phyloP scores from a whole-genome alignment of 2,113 vertebrate genomes.

The Daubentonia madagascariensis region DNA sequence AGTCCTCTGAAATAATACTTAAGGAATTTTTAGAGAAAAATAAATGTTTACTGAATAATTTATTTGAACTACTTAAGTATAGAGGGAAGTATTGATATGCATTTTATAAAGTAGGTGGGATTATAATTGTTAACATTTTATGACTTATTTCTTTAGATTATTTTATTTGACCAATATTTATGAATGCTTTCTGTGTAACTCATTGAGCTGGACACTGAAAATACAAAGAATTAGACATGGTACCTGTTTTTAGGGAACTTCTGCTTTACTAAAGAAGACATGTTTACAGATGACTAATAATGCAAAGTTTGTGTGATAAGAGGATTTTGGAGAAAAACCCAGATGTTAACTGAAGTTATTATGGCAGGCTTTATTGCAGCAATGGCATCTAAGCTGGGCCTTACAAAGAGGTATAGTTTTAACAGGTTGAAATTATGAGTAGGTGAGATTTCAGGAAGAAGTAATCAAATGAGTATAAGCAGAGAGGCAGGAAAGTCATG shows the following conservation, averaged over 20 bases:
- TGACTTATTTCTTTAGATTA: background rate
- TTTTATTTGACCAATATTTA: conserved; percentile 27
- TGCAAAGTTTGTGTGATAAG: background rate
- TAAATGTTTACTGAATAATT: conserved; percentile 18
- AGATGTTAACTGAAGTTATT: background rate
- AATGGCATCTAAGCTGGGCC: background rate
- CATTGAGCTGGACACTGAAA: background rate
- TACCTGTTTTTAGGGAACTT: background rate
- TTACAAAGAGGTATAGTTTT: background rate
- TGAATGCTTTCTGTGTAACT: background rate
- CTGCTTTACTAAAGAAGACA: background rate
- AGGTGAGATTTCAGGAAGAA: background rate
- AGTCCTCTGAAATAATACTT: conserved; percentile 44
- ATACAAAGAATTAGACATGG: background rate
- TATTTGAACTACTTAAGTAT: conserved; percentile 8
- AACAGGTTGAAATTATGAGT: background rate
- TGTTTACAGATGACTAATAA: background rate
- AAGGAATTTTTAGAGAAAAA: conserved; percentile 23
- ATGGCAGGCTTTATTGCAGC: background rate
- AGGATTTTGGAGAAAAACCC: background rate
- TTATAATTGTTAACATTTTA: background rate
- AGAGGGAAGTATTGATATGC: background rate
- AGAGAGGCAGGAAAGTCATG: background rate
- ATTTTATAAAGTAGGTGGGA: conserved; percentile 39
- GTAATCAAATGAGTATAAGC: background rate